These are phyloP conservation scores for Nicator chloris DNA, from an alignment of 2,113 vertebrate genomes.

Conservation along the genomic window DNA sequence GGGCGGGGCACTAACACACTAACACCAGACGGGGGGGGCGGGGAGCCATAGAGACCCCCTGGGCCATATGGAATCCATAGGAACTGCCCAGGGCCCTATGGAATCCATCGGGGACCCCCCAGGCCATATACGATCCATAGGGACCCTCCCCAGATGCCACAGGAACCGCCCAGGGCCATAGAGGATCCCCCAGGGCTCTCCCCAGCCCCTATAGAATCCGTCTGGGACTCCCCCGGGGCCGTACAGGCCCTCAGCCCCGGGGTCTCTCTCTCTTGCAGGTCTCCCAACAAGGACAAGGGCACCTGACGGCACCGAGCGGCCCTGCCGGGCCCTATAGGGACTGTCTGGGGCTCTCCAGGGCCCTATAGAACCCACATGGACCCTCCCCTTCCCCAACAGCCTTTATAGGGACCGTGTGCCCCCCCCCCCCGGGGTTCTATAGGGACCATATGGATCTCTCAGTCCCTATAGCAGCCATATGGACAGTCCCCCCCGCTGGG, in stretches of 20 bases:
- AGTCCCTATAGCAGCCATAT: not conserved
- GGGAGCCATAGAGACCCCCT: not conserved
- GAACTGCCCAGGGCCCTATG: too few relatives aligned
- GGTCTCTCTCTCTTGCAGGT: not conserved
- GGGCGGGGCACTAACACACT: not conserved
- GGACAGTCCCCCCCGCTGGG: not conserved
- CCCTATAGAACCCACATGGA: not conserved
- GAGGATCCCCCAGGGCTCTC: too few relatives aligned
- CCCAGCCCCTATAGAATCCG: not conserved
- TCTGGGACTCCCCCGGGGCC: not conserved
- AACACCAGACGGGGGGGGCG: not conserved
- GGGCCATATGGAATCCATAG: too few relatives aligned
- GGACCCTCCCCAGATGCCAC: not conserved
- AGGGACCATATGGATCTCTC: too few relatives aligned
- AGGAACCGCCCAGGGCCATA: not conserved
- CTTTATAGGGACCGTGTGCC: not conserved
- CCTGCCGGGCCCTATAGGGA: not conserved
- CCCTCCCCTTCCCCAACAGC: not conserved
- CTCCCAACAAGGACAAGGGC: not conserved
- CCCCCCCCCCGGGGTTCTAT: too few relatives aligned
- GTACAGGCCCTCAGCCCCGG: not conserved
- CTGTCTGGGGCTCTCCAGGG: not conserved
- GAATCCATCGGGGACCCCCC: too few relatives aligned
- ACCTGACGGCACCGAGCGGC: not conserved
- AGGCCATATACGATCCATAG: rapidly evolving